A percentile compares a stretch with the other conserved stretches of the same genome.
These are phyloP conservation scores for Galerucella nymphaeae DNA, from an alignment of 2,888 invertebrate species.

Conservation along the genomic window DNA sequence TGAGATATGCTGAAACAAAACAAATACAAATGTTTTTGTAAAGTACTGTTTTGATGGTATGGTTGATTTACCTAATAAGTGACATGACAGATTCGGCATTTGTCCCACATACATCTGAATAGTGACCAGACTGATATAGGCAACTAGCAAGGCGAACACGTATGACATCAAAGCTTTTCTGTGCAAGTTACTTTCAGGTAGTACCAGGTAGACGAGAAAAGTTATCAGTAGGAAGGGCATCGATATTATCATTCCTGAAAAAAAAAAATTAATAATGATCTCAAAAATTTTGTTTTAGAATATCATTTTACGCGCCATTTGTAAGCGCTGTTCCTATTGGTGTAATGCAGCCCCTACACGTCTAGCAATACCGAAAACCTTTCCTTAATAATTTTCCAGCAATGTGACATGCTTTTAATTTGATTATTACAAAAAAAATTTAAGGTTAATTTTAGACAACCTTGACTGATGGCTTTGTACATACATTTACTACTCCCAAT, in stretches of 20 bases:
- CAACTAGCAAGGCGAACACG: slow-evolving; percentile 73
- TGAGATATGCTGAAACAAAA: slow-evolving; percentile 76
- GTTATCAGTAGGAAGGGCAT: slow-evolving; percentile 79
- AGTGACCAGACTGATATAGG: slow-evolving; percentile 72
- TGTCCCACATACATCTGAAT: slow-evolving; percentile 54
- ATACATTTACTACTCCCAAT: not conserved
- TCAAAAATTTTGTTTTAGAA: too few relatives aligned
- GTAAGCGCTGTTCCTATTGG: too few relatives aligned
- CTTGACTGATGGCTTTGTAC: not conserved
- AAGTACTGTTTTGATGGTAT: too few relatives aligned
- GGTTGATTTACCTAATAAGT: slow-evolving; percentile 40
- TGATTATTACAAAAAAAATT: too few relatives aligned
- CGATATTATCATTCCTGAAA: slow-evolving; percentile 76
- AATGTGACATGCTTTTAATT: too few relatives aligned
- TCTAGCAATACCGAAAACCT: too few relatives aligned
- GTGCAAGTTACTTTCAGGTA: slow-evolving; percentile 80
- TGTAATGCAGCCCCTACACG: too few relatives aligned
- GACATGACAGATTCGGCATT: slow-evolving; percentile 16
- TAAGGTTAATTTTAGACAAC: too few relatives aligned
- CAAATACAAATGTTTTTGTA: too few relatives aligned
- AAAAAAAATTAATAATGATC: too few relatives aligned
- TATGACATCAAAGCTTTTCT: slow-evolving; percentile 84
- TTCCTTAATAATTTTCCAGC: too few relatives aligned
- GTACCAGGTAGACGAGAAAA: slow-evolving; percentile 76
- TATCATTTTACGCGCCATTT: too few relatives aligned